Evolutionary conservation across 2,113 vertebrate species (phyloP).

Genomic region (Piaya cayana): DNA sequence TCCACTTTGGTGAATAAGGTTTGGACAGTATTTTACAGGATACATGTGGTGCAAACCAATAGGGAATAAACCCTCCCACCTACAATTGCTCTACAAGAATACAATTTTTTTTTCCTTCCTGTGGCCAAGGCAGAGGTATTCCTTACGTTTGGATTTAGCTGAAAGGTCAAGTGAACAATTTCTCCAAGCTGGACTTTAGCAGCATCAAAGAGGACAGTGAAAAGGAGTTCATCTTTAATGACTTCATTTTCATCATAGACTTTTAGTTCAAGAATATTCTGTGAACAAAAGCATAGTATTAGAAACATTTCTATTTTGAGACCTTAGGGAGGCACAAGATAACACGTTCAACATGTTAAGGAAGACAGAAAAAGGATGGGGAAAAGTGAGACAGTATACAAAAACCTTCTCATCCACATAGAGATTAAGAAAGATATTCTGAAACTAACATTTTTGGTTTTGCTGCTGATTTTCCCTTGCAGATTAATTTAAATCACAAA

Average conservation of each 20-base stretch:
- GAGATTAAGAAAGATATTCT: background rate
- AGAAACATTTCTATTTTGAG: background rate
- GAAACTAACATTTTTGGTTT: background rate
- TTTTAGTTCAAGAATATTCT: slow-evolving; percentile 79
- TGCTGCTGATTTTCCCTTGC: background rate
- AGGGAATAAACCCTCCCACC: background rate
- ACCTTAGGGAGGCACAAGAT: background rate
- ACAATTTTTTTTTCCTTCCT: background rate
- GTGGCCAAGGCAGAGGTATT: background rate
- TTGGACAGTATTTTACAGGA: background rate
- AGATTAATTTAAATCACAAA: background rate
- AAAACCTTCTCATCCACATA: background rate
- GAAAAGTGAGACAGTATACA: background rate
- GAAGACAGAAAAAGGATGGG: background rate
- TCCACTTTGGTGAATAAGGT: background rate
- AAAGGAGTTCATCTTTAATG: slow-evolving; percentile 67
- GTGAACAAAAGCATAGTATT: background rate
- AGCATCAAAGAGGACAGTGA: slow-evolving; percentile 72
- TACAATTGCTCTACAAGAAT: background rate
- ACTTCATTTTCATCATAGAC: slow-evolving; percentile 72
- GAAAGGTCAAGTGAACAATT: slow-evolving; percentile 9
- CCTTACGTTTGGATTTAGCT: slow-evolving; percentile 47
- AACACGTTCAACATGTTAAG: background rate
- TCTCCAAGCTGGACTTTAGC: slow-evolving; percentile 71
- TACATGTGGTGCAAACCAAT: background rate